Evolutionary conservation across 2,113 vertebrate species (phyloP).

Genomic region (Paralichthys olivaceus): DNA sequence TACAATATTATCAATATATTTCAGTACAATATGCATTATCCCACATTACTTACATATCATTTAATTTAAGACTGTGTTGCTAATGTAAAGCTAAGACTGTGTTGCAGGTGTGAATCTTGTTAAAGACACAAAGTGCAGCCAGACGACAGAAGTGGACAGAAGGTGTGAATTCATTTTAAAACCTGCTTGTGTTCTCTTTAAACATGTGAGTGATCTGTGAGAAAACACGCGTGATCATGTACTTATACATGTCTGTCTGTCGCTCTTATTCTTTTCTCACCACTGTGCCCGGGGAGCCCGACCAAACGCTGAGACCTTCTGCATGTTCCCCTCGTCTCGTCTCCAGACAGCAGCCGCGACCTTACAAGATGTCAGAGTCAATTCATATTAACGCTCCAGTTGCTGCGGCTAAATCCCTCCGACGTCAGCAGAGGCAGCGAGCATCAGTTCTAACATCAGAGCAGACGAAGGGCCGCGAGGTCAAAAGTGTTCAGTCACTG

Average conservation of each 20-base stretch:
- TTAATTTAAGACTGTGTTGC: too few species aligned
- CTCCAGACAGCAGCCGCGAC: constrained; percentile 20
- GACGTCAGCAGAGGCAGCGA: constrained; percentile 1
- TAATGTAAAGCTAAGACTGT: too few species aligned
- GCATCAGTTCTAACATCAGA: too few species aligned
- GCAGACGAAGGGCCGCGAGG: too few species aligned
- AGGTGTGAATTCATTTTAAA: neutral
- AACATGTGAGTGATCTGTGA: neutral
- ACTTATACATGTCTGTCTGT: neutral
- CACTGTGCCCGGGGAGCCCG: neutral
- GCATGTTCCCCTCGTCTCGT: neutral
- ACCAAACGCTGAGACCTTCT: constrained; percentile 14
- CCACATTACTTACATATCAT: too few species aligned
- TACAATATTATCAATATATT: too few species aligned
- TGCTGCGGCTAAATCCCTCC: constrained; percentile 38
- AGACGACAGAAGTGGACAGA: too few species aligned
- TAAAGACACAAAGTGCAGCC: too few species aligned
- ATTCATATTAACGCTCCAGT: constrained; percentile 51
- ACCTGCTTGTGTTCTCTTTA: neutral
- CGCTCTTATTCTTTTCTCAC: neutral
- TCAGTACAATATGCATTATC: too few species aligned
- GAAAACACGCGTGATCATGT: neutral
- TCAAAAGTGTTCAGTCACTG: too few species aligned
- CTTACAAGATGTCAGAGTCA: constrained; percentile 51
- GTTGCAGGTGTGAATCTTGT: too few species aligned